These are phyloP conservation scores for Bradypus variegatus DNA, from an alignment of 2,797 vertebrate species.

Conservation along the genomic window DNA sequence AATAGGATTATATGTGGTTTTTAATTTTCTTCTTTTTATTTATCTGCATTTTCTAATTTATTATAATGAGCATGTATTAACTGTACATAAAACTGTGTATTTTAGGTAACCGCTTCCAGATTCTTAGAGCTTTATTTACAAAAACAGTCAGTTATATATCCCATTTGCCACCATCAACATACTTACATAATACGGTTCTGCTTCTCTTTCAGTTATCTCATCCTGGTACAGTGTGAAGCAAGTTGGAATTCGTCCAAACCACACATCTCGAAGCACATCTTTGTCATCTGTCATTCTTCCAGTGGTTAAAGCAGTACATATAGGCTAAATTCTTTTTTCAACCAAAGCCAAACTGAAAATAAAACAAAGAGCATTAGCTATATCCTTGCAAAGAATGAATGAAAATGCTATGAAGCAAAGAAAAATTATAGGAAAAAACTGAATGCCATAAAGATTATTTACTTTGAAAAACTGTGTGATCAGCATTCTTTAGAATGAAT, in stretches of 20 bases:
- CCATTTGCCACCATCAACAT: neutral
- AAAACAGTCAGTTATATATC: neutral
- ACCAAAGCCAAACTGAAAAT: constrained; percentile 59
- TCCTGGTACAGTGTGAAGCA: constrained; percentile 95
- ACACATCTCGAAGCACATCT: constrained; percentile 97
- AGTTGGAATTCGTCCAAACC: constrained; percentile 96
- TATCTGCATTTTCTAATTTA: constrained; percentile 17
- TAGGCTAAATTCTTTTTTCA: constrained; percentile 71
- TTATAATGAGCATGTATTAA: neutral
- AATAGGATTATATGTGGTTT: neutral
- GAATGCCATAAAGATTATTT: neutral
- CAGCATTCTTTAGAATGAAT: neutral
- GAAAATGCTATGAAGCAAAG: constrained; percentile 3
- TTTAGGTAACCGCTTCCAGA: neutral
- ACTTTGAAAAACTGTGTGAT: neutral
- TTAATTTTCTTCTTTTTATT: neutral
- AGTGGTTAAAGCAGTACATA: constrained; percentile 81
- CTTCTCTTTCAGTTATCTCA: constrained; percentile 93
- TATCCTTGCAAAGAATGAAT: neutral
- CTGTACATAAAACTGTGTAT: neutral
- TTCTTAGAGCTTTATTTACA: neutral
- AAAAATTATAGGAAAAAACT: constrained; percentile 24
- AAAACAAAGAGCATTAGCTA: constrained; percentile 46
- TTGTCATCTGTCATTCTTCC: constrained; percentile 99
- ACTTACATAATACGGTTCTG: constrained; percentile 97